Percentiles rank a stretch among this genome's conserved stretches.
Evolutionary conservation across 2,888 invertebrate genomes (phyloP).

Genomic region (Coecobrya sp.): DNA sequence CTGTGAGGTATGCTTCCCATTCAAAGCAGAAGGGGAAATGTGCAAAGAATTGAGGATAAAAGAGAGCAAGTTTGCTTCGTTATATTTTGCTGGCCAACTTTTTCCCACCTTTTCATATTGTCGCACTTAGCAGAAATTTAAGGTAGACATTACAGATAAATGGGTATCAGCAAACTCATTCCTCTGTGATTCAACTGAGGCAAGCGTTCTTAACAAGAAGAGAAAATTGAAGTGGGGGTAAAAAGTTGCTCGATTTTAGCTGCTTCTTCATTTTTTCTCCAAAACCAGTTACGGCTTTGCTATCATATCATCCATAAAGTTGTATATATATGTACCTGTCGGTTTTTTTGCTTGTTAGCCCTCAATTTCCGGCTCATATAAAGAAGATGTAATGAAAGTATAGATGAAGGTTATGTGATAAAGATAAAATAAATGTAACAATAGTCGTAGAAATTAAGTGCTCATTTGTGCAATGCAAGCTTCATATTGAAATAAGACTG

Average conservation of each 20-base stretch:
- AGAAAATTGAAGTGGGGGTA: neutral
- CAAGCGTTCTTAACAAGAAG: neutral
- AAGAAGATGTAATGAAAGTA: neutral
- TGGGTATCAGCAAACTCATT: conserved; percentile 33
- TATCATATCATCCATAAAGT: conserved; percentile 1
- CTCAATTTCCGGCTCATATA: conserved; percentile 2
- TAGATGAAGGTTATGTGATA: neutral
- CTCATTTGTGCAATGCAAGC: conserved; percentile 9
- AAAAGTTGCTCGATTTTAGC: neutral
- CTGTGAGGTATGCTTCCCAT: conserved; percentile 9
- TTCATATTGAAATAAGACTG: neutral
- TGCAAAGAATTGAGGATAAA: conserved; percentile 6
- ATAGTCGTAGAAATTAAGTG: conserved; percentile 64
- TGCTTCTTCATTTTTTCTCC: conserved; percentile 38
- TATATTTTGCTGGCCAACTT: conserved; percentile 26
- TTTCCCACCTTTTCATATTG: conserved; percentile 54
- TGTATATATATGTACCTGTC: neutral
- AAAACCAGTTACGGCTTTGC: neutral
- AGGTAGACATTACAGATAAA: conserved; percentile 39
- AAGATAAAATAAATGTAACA: conserved; percentile 43
- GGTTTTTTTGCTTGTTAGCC: conserved; percentile 31
- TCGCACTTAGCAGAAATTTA: conserved; percentile 32
- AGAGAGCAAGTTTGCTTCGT: conserved; percentile 8
- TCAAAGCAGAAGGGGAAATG: neutral
- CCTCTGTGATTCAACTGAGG: neutral